phyloP scores from a whole-genome alignment of 2,113 vertebrate species.

The Ovibos moschatus region DNA sequence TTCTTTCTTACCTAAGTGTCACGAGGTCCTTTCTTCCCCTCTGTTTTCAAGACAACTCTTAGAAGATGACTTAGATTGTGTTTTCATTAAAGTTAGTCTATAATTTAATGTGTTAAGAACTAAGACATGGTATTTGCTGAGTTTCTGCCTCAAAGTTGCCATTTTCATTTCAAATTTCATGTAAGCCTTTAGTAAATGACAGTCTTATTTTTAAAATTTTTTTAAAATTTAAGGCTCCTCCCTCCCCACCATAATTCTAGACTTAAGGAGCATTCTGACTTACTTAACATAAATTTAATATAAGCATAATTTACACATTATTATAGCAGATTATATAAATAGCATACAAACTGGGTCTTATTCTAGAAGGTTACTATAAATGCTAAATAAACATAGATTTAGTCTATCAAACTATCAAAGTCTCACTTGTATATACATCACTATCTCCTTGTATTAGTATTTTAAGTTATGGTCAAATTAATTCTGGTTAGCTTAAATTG shows the following conservation, averaged over 20 bases:
- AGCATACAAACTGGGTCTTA: background rate
- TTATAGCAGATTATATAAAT: background rate
- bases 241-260: background rate
- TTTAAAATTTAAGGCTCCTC: background rate
- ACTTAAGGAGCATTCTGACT: background rate
- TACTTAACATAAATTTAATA: background rate
- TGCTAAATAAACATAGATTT: background rate
- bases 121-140: background rate
- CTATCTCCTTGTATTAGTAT: background rate
- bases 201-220: background rate
- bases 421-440: background rate
- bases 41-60: background rate
- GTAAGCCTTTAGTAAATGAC: background rate
- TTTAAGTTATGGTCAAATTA: background rate
- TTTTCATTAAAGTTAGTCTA: background rate
- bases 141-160: background rate
- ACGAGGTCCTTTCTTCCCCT: background rate
- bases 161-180: background rate
- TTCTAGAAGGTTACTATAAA: background rate
- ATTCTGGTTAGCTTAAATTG: background rate
- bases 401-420: background rate
- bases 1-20: background rate
- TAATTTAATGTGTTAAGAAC: background rate
- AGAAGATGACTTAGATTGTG: background rate
- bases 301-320: background rate